Evolutionary conservation across 2,113 vertebrate species (phyloP).

Genomic region (Coreoperca whiteheadi): DNA sequence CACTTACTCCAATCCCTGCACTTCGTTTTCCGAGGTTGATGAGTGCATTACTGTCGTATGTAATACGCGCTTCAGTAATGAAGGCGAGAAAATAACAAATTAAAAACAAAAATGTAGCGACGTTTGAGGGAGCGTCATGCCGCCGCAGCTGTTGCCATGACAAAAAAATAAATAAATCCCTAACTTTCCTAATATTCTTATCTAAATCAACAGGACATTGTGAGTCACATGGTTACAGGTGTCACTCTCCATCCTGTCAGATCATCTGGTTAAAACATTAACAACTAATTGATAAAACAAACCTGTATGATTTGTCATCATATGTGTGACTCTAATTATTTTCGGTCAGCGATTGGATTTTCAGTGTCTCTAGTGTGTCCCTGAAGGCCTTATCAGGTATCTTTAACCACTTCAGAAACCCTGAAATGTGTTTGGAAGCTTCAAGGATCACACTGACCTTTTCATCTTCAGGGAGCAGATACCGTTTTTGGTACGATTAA

Average conservation of each 20-base stretch:
- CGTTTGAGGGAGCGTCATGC: too few relatives aligned
- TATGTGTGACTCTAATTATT: background rate
- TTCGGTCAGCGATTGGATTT: background rate
- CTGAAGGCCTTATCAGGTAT: conserved; percentile 29
- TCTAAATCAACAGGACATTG: background rate
- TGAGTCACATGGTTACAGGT: background rate
- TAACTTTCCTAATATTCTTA: too few relatives aligned
- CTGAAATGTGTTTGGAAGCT: conserved; percentile 12
- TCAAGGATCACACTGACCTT: conserved; percentile 44
- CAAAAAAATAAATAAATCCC: too few relatives aligned
- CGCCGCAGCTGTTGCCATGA: too few relatives aligned
- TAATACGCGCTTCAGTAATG: too few relatives aligned
- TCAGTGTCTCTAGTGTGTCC: background rate
- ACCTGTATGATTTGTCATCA: background rate
- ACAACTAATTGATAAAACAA: background rate
- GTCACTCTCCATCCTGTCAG: too few relatives aligned
- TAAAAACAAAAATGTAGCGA: too few relatives aligned
- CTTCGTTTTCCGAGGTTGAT: too few relatives aligned
- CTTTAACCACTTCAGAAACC: conserved; percentile 3
- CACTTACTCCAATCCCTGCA: too few relatives aligned
- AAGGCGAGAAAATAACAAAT: too few relatives aligned
- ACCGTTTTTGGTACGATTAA: conserved; percentile 46
- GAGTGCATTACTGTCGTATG: too few relatives aligned
- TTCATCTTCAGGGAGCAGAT: conserved; percentile 34
- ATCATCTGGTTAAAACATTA: background rate